phyloP scores from a whole-genome alignment of 2,888 invertebrate genomes.

The Crematogaster levior region DNA sequence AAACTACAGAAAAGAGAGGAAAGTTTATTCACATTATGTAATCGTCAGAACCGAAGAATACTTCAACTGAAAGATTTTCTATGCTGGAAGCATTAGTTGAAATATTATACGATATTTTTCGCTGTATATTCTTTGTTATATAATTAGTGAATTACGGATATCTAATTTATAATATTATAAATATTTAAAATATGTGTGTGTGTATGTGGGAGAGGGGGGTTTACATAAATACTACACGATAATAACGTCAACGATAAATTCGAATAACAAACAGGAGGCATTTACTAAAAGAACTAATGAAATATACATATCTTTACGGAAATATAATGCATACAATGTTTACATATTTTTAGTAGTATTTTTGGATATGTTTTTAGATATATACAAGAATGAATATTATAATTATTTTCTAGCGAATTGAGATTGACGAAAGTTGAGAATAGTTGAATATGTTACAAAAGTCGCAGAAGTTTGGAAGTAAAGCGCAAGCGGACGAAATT shows the following conservation, averaged over 20 bases:
- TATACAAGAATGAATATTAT: background rate
- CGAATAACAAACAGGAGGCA: background rate
- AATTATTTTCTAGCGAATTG: background rate
- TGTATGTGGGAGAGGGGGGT: too few relatives aligned
- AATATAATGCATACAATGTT: background rate
- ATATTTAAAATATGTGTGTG: background rate
- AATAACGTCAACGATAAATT: background rate
- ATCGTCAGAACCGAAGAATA: background rate
- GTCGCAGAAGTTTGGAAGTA: slow-evolving; percentile 37
- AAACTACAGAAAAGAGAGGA: background rate
- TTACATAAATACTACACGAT: background rate
- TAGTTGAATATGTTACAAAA: background rate
- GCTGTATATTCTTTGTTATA: background rate
- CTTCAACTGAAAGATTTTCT: background rate
- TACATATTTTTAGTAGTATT: background rate
- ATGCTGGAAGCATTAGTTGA: background rate
- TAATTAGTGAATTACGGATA: background rate
- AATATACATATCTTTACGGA: background rate
- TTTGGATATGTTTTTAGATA: background rate
- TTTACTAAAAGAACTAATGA: background rate
- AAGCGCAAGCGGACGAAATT: slow-evolving; percentile 45
- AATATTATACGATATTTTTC: background rate
- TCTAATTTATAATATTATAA: too few relatives aligned
- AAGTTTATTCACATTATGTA: slow-evolving; percentile 24
- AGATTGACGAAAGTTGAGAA: background rate